Evolutionary conservation across 2,113 vertebrate genomes (phyloP), one percentile per base, ranked within the genome.

Genomic region (Hippocampus mohnikei): DNA sequence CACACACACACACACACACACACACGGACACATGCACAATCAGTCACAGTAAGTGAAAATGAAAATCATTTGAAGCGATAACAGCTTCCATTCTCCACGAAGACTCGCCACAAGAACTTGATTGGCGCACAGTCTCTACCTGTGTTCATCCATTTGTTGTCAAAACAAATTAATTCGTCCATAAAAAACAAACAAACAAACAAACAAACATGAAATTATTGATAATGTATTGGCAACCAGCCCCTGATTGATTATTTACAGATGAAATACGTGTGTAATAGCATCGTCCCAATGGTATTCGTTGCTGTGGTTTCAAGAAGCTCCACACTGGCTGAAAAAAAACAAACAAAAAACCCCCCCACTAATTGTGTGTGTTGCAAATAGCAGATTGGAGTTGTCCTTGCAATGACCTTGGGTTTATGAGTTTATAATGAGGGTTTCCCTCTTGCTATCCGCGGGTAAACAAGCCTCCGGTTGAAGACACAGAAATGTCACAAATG

Each of bases 401-500:
- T 84, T 84, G 80, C 75, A 23, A 66, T 84, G 88, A 89, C 88
- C 86, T 88, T 81, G 81, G 87, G 68, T 56, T 68, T 68, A 68
- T 64, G 78, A 76, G 81, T 83, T 86, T 87, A 87, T 88, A 90
- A 89, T 84, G 85, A 89, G 87, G 87, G 86, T 73, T 88, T 88
- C 81, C 87, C 88, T 85, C 78, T 76, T 86, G 73, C 80, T 85
- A 75, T 84, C 80, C 77, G 75, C 76, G 81, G 80, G 84, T 88
- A 88, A 88, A 88, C 89, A 88, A 84, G 86, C 77, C 78, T 69
- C 76, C 78, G 77, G 85, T 84, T 72, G 81, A 84, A 82, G 80
- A 89, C 80, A 85, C 80, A 88, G 85, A 85, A 83, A 85, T 73
- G 77, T 80, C 85, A 88, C 88, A 89, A 89, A 89, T 89, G 87